A percentile compares a stretch with the other conserved stretches of the same genome.
Conservation (phyloP, 2,113 vertebrate genomes). For the Petaurus breviceps region DNA sequence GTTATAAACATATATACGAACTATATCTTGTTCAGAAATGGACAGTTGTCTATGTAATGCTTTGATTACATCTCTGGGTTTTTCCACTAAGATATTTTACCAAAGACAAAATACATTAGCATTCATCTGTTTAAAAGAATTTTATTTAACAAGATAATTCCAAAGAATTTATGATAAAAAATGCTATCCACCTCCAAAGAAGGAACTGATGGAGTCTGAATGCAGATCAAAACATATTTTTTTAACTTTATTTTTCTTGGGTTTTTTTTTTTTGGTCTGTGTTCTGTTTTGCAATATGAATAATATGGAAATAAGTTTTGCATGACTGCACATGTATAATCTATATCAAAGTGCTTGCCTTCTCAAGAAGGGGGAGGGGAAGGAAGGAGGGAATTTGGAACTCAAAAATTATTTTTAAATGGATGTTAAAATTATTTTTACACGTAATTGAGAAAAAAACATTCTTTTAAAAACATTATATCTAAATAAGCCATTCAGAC, state of each 20-base stretch:
- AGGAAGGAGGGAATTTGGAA: background rate
- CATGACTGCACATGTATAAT: background rate
- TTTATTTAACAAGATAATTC: background rate
- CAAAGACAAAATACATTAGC: conserved; percentile 59
- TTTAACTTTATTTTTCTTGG: background rate
- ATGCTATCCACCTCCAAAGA: background rate
- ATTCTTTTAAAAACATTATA: conserved; percentile 63
- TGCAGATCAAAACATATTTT: background rate
- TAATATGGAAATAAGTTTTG: background rate
- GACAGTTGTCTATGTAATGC: background rate
- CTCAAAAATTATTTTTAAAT: background rate
- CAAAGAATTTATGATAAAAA: background rate
- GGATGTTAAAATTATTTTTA: background rate
- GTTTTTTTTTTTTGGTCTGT: background rate
- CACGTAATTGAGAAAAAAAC: background rate
- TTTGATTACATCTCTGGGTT: conserved; percentile 7
- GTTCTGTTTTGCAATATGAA: background rate
- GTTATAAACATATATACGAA: background rate
- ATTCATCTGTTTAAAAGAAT: conserved; percentile 46
- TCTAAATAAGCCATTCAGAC: conserved; percentile 65
- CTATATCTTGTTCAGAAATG: conserved; percentile 22
- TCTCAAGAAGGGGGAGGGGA: background rate
- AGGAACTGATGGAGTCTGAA: background rate
- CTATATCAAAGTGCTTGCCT: background rate
- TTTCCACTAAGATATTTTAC: conserved; percentile 16